These are phyloP conservation scores for Rutilus rutilus DNA, from an alignment of 2,113 vertebrate species.

Conservation along the genomic window DNA sequence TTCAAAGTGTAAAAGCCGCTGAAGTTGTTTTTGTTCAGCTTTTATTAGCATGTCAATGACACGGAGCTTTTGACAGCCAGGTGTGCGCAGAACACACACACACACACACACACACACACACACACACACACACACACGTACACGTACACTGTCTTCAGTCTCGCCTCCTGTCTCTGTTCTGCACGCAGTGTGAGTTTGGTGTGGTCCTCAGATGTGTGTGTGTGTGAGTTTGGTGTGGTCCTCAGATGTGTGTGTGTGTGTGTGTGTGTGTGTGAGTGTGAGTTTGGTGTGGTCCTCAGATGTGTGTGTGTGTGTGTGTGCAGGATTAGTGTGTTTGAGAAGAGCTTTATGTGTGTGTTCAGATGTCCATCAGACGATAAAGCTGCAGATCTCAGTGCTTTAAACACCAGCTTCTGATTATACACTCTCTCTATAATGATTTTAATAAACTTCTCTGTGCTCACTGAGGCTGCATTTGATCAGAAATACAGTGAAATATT, in stretches of 20 bases:
- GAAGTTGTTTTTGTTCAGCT: conserved; percentile 28
- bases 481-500: too few species aligned
- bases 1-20: conserved; percentile 50
- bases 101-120: neutral
- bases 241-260: neutral
- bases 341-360: conserved; percentile 6
- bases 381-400: neutral
- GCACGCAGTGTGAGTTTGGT: neutral
- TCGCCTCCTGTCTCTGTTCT: neutral
- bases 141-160: neutral
- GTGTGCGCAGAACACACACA: conserved; percentile 40
- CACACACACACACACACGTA: conserved; percentile 17
- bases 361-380: neutral
- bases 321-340: neutral
- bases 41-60: conserved; percentile 61
- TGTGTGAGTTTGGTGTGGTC: too few species aligned
- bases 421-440: too few species aligned
- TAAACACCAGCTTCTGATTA: neutral
- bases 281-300: neutral
- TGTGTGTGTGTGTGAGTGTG: neutral
- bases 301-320: neutral
- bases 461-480: too few species aligned
- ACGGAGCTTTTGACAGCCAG: conserved; percentile 49
- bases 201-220: neutral
- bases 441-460: too few species aligned